A percentile compares a stretch with the other conserved stretches of the same genome.
phyloP scores from a whole-genome alignment of 2,113 vertebrate genomes.

The Eubucco bourcierii region DNA sequence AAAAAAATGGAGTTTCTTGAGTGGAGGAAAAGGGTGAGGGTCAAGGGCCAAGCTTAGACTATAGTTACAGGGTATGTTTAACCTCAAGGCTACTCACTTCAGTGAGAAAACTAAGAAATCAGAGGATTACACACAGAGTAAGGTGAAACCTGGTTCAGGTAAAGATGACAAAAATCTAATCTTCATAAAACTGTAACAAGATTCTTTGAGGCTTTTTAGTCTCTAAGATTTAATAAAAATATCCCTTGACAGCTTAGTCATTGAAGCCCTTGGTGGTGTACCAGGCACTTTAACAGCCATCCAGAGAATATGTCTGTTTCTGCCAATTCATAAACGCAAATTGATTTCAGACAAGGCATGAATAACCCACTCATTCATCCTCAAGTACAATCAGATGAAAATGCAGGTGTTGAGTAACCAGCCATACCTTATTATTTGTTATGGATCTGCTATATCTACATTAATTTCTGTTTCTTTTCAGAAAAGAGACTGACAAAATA shows the following conservation, averaged over 20 bases:
- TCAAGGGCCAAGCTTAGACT: not conserved
- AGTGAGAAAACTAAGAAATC: not conserved
- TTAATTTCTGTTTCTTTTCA: not conserved
- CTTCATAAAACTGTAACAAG: not conserved
- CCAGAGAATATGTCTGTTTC: not conserved
- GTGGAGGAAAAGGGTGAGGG: not conserved
- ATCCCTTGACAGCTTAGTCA: not conserved
- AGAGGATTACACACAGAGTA: not conserved
- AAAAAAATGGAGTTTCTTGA: not conserved
- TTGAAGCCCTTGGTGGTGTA: not conserved
- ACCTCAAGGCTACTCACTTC: not conserved
- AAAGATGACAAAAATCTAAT: conserved; percentile 1
- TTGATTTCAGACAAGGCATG: not conserved
- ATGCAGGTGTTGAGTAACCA: not conserved
- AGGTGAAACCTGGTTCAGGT: not conserved
- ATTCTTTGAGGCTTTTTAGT: not conserved
- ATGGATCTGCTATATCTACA: not conserved
- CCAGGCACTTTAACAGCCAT: not conserved
- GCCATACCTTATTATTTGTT: not conserved
- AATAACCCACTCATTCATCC: not conserved
- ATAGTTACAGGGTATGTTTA: not conserved
- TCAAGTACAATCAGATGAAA: not conserved
- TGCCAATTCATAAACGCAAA: not conserved
- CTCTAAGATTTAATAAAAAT: not conserved
- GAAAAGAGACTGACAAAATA: not conserved